Evolutionary conservation across 2,113 vertebrate species (phyloP).

Genomic region (Regulus satrapa): DNA sequence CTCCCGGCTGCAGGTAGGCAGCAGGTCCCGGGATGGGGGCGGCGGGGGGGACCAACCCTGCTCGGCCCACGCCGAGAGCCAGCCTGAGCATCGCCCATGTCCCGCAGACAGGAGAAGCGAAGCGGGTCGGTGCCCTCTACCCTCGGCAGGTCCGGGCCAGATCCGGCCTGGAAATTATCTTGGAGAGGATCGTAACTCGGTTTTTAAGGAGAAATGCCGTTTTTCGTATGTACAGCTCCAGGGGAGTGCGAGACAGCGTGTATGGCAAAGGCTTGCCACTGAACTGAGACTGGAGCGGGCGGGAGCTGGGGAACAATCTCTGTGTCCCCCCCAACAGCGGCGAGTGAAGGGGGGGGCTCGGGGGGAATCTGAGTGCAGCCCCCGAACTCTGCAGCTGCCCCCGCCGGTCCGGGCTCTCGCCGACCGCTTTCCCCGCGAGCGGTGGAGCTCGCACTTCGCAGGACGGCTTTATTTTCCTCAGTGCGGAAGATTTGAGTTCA

Average conservation of each 20-base stretch:
- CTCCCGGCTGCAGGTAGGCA: not conserved
- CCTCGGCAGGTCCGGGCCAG: not conserved
- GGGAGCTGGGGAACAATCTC: not conserved
- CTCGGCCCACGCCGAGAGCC: not conserved
- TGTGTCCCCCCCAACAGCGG: not conserved
- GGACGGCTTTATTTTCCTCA: slow-evolving; percentile 12
- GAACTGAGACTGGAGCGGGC: not conserved
- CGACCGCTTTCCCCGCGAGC: not conserved
- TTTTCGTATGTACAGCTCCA: not conserved
- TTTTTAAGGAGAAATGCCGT: not conserved
- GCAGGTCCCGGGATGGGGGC: not conserved
- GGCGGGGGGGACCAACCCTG: accelerated
- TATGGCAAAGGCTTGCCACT: not conserved
- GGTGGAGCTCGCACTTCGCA: not conserved
- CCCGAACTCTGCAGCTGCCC: not conserved
- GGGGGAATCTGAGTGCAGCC: not conserved
- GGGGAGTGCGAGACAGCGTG: not conserved
- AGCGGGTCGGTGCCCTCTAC: not conserved
- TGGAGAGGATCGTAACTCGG: too few relatives aligned
- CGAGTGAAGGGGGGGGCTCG: not conserved
- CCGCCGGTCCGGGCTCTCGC: not conserved
- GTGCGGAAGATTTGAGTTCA: not conserved
- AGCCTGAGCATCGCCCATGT: not conserved
- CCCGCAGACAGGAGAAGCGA: not conserved
- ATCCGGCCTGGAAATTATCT: not conserved